Base-by-base conservation (phyloP, 2,888 invertebrate species). In the Parnassius mnemosyne region DNA sequence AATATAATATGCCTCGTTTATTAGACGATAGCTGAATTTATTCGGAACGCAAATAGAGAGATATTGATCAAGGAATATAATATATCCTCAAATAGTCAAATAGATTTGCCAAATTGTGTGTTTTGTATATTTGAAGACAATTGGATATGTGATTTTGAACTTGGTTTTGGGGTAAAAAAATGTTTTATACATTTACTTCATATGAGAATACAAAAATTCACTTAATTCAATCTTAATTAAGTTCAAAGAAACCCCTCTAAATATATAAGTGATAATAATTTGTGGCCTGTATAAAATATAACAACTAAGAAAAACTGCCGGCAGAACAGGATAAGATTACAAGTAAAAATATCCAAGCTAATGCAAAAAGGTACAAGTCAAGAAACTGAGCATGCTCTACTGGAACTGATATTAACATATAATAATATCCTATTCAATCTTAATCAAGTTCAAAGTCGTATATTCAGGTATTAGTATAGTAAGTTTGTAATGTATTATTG, bases 91-190 rank as follows among this genome's bases (percentile, higher is more conserved):
- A 53, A 69, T 69, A 70, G 68, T 65, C 51, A 54, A 56, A 66
- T 71, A 77, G 74, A 77, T 67, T 69, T 72, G 75, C 75, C 74
- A 74, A 74, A 68, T 74, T 81, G 79, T 82, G 84, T 84, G 85
- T 84, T 85, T 76, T 71, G 75, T 80, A 79, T 74, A 79, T 74
- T 52, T 60, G 12, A 46, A 51, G 55, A 25, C 58, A 65, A 64
- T 60, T 54, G 53, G 55, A 49, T 16, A 46, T 20, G 34, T 54
- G 50, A 59, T 41, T 59, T 59, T 60, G 52, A 63, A 60, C 59
- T 60, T 54, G 59, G 59, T 41, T 54, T 53, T 47, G 7, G 9
- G 41, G 20, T 10, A 42, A 12, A 42, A 51, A 7, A 34, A 7
- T 7, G 34, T 34, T 34, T 34, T 5, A 34, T 34, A 34, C 5